Conservation (phyloP, 2,888 invertebrate species). For the Calliopum simillimum region DNA sequence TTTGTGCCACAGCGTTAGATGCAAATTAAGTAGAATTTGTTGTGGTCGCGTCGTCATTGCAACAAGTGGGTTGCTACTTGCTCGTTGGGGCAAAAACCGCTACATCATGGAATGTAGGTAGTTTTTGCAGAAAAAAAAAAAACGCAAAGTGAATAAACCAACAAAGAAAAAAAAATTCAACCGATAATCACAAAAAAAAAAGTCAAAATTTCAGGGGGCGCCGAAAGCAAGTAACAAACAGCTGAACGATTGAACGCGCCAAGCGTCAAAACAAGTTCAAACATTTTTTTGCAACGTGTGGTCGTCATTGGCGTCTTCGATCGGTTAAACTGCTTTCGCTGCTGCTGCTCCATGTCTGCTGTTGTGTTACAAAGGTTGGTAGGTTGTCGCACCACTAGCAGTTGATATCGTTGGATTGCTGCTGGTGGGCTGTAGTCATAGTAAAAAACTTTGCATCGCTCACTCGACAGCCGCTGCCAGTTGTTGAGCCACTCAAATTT, state of each 20-base stretch:
- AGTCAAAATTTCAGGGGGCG: conserved; percentile 40
- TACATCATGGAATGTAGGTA: too few relatives aligned
- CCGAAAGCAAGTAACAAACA: conserved; percentile 33
- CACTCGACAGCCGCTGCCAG: background rate
- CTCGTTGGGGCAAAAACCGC: too few relatives aligned
- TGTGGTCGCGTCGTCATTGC: too few relatives aligned
- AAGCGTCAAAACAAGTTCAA: conserved; percentile 31
- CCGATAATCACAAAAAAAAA: conserved; percentile 39
- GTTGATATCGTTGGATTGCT: background rate
- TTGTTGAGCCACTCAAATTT: conserved; percentile 14
- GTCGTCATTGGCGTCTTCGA: conserved; percentile 15
- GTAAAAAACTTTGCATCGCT: background rate
- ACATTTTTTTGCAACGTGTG: background rate
- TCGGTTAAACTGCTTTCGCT: background rate
- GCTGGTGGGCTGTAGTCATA: conserved; percentile 6
- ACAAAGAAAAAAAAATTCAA: conserved; percentile 1
- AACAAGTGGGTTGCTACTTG: too few relatives aligned
- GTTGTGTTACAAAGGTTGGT: background rate
- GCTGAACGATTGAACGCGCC: conserved; percentile 10
- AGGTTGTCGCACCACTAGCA: background rate
- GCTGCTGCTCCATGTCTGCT: background rate
- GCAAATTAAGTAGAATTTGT: too few relatives aligned
- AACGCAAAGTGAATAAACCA: too few relatives aligned
- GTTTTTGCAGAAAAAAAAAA: too few relatives aligned
- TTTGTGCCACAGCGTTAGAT: too few relatives aligned